Evolutionary conservation across 1,140 invertebrate species (phyloP).

Genomic region (Probaryconus sp.): DNA sequence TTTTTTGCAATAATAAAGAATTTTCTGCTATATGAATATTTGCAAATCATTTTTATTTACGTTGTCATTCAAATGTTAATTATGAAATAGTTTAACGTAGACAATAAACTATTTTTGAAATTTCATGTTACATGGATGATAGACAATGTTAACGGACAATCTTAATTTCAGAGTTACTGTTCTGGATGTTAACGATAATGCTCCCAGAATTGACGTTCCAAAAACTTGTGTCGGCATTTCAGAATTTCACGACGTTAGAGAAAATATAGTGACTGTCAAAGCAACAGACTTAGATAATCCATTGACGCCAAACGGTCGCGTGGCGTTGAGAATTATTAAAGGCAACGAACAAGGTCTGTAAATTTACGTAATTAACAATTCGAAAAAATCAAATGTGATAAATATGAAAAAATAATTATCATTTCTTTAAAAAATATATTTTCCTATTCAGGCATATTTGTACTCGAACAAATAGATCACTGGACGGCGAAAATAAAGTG

Average conservation of each 20-base stretch:
- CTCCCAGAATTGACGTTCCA: conserved; percentile 84
- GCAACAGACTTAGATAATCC: conserved; percentile 91
- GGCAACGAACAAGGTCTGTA: conserved; percentile 86
- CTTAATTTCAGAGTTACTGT: conserved; percentile 80
- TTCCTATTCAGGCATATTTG: conserved; percentile 83
- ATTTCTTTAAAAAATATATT: not conserved
- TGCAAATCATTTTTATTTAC: too few relatives aligned
- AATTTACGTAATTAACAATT: not conserved
- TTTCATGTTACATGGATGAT: too few relatives aligned
- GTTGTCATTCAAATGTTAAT: too few relatives aligned
- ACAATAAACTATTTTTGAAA: too few relatives aligned
- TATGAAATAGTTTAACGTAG: too few relatives aligned
- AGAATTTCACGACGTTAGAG: conserved; percentile 91
- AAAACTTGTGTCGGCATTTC: conserved; percentile 86
- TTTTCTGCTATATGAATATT: too few relatives aligned
- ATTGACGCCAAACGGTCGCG: conserved; percentile 86
- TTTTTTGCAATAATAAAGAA: too few relatives aligned
- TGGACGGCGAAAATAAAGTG: conserved; percentile 87
- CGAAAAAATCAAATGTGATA: not conserved
- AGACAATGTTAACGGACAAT: too few relatives aligned
- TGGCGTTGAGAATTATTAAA: conserved; percentile 84
- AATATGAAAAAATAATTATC: not conserved
- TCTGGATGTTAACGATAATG: conserved; percentile 92
- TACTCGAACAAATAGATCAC: conserved; percentile 86
- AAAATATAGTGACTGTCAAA: conserved; percentile 85